phyloP scores from a whole-genome alignment of 2,888 invertebrate genomes.

The Pecten maximus region DNA sequence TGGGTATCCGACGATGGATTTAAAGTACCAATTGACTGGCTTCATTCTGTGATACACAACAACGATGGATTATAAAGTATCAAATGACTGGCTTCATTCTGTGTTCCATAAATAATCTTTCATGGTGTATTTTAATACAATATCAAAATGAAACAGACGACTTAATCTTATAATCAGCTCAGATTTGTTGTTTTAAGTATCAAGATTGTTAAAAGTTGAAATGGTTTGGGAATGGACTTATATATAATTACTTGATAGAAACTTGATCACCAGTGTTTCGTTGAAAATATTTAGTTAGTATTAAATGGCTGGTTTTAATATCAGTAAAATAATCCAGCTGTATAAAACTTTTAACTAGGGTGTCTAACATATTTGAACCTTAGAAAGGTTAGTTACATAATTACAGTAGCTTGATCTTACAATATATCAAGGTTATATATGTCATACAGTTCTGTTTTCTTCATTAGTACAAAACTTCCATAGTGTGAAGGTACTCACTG shows the following conservation, averaged over 20 bases:
- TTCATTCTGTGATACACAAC: no score
- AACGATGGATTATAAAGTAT: neutral
- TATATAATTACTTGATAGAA: no score
- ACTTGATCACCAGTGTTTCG: neutral
- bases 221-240: neutral
- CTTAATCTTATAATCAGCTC: neutral
- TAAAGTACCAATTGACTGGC: no score
- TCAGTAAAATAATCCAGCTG: neutral
- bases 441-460: no score
- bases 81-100: neutral
- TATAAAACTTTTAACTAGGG: neutral
- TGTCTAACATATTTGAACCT: neutral
- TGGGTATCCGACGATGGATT: no score
- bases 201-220: neutral
- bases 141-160: neutral
- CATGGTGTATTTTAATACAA: neutral
- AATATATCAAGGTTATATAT: neutral
- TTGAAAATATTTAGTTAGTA: neutral
- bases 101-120: neutral
- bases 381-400: neutral
- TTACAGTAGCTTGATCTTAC: neutral
- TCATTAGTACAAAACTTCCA: no score
- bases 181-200: slow-evolving; percentile 11
- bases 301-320: neutral
- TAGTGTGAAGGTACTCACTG: no score